Evolutionary conservation across 2,888 invertebrate species (phyloP), one percentile per base, ranked within the genome.

Genomic region (Tetanocera ferruginea): DNA sequence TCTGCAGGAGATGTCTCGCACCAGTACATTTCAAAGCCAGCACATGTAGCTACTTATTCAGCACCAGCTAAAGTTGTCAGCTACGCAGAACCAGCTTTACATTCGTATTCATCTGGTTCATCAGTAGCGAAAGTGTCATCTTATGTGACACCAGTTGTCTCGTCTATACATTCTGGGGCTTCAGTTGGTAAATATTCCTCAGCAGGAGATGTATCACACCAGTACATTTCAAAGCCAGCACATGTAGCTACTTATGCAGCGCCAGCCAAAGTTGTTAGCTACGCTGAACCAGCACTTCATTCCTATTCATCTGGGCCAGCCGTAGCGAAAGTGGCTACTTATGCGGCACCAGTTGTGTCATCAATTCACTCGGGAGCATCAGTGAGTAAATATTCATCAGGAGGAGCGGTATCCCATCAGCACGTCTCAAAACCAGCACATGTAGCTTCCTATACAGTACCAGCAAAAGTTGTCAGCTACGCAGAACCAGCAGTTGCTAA

Each of bases 41-140:
- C 79, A 1, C 76, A 79, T 25, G 17, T 76, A 25, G 57, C 75
- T 9, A 76, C 77, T 6, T 82, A 82, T 73, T 55, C 78, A 62
- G 70, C 60, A 1, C 83, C 84, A 0, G 81, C 81, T 5, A 77
- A 76, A n/a, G 57, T 79, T 1, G 67, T 70, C 23, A 57, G 76
- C 31, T 64, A 76, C 37, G 55, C 76, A 11, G 80, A 76, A 55
- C 81, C 81, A 17, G 82, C 79, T 5, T 67, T 4, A 0, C 79
- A 80, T 11, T 28, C 78, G n/a, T 83, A 80, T 31, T 71, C 83
- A 0, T 66, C 81, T 9, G 81, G 82, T 8, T 84, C 84, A 2
- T 79, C 82, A 2, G 55, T 84, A 0, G 67, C 83, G 0, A 80
- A 85, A 25, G 78, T 84, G 5, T 86, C 88, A n/a, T 79, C 84